Conservation (phyloP, 2,797 vertebrate species). For the Anolis apletophallus region DNA sequence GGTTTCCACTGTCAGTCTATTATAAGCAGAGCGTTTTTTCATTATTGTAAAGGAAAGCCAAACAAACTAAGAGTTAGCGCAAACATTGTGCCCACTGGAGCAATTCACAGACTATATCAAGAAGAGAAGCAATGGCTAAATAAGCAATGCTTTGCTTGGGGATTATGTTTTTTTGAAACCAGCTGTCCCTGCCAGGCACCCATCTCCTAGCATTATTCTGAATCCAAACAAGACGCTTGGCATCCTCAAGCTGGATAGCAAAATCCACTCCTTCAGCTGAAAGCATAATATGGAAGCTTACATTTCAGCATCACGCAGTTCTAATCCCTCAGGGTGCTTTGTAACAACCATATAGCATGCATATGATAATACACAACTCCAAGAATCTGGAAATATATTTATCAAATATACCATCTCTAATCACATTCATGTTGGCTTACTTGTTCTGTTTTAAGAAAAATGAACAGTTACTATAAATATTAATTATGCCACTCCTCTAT, state of each 20-base stretch:
- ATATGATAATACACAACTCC: conserved; percentile 32
- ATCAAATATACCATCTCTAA: conserved; percentile 32
- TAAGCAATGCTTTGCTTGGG: conserved; percentile 23
- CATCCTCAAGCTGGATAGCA: conserved; percentile 27
- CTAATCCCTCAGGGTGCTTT: conserved; percentile 39
- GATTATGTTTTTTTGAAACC: conserved; percentile 37
- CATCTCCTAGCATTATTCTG: conserved; percentile 25
- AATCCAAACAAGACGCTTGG: neutral
- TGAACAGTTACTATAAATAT: neutral
- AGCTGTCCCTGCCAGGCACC: conserved; percentile 3
- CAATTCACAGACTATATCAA: neutral
- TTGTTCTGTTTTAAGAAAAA: neutral
- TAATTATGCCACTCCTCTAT: neutral
- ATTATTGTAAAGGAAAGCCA: neutral
- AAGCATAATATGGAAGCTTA: conserved; percentile 28
- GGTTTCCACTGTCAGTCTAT: neutral
- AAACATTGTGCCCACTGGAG: conserved; percentile 8
- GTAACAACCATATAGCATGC: conserved; percentile 19
- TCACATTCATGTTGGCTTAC: conserved; percentile 23
- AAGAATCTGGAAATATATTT: conserved; percentile 5
- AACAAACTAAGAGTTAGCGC: conserved; percentile 11
- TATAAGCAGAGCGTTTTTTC: conserved; percentile 20
- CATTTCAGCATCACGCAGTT: conserved; percentile 51
- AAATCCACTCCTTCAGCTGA: conserved; percentile 42
- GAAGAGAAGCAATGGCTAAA: conserved; percentile 27